A percentile compares a stretch with the other conserved stretches of the same genome.
Conservation (phyloP, 2,113 vertebrate species). For the Gasterosteus nipponicus region DNA sequence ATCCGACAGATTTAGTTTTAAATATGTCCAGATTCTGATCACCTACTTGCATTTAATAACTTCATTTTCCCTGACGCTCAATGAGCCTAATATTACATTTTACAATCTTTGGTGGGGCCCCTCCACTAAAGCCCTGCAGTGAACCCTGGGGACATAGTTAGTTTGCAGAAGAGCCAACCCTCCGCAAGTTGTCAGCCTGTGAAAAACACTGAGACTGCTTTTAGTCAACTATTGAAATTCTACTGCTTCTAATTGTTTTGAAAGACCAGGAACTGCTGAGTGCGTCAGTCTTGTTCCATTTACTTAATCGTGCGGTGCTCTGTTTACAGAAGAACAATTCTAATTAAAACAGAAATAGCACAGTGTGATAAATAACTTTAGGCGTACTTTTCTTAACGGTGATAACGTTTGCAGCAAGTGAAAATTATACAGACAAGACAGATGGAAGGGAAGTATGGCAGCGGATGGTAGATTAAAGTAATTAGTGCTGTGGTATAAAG, state of each 20-base stretch:
- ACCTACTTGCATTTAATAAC: too few relatives aligned
- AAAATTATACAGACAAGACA: conserved; percentile 1
- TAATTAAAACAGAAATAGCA: background rate
- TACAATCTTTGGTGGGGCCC: background rate
- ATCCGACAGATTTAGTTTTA: too few relatives aligned
- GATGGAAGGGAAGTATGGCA: background rate
- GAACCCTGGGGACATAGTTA: conserved; percentile 10
- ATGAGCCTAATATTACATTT: background rate
- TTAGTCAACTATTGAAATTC: background rate
- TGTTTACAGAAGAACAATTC: background rate
- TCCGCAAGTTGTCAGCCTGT: background rate
- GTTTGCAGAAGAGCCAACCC: background rate
- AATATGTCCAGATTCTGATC: too few relatives aligned
- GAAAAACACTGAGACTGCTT: conserved; percentile 4
- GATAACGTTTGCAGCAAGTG: background rate
- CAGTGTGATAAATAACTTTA: background rate
- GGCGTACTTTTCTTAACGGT: background rate
- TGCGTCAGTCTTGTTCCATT: background rate
- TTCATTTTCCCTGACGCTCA: background rate
- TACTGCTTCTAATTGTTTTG: background rate
- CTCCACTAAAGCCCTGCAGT: background rate
- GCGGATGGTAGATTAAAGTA: conserved; percentile 25
- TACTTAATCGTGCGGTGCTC: background rate
- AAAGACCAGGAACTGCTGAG: background rate
- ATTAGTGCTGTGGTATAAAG: conserved; percentile 39